These are phyloP conservation scores for Torymus tubicola DNA, from an alignment of 2,888 invertebrate genomes.

Conservation along the genomic window DNA sequence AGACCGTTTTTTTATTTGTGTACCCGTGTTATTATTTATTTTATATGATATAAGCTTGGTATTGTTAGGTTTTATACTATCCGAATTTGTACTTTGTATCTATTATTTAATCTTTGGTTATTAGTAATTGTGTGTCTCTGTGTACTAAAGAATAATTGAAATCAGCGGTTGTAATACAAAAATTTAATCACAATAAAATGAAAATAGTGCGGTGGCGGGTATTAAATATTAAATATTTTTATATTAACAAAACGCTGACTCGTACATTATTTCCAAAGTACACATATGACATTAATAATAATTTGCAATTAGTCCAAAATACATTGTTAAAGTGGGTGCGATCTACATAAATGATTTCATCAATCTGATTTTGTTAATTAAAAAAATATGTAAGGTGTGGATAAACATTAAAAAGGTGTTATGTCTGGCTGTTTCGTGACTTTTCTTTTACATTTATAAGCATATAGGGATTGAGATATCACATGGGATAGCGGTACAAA, in stretches of 20 bases:
- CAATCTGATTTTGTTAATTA: conserved; percentile 6
- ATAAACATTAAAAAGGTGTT: conserved; percentile 25
- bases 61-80: conserved; percentile 25
- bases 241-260: neutral
- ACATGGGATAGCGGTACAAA: too few relatives aligned
- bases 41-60: conserved; percentile 10
- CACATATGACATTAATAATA: neutral
- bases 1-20: neutral
- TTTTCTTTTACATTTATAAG: neutral
- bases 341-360: neutral
- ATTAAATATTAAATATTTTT: conserved; percentile 17
- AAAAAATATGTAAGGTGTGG: conserved; percentile 30
- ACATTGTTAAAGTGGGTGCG: conserved; percentile 25
- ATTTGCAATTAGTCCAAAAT: conserved; percentile 12
- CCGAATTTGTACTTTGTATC: neutral
- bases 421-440: neutral
- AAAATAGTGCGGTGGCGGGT: neutral
- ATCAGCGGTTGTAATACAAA: neutral
- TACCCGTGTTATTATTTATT: neutral
- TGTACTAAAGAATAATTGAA: neutral
- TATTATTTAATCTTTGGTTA: neutral
- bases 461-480: neutral
- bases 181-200: conserved; percentile 12
- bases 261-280: conserved; percentile 5
- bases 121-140: conserved; percentile 10